Evolutionary conservation across 2,113 vertebrate genomes (phyloP), one percentile per base, ranked within the genome.

Genomic region (Toxotes chatareus): DNA sequence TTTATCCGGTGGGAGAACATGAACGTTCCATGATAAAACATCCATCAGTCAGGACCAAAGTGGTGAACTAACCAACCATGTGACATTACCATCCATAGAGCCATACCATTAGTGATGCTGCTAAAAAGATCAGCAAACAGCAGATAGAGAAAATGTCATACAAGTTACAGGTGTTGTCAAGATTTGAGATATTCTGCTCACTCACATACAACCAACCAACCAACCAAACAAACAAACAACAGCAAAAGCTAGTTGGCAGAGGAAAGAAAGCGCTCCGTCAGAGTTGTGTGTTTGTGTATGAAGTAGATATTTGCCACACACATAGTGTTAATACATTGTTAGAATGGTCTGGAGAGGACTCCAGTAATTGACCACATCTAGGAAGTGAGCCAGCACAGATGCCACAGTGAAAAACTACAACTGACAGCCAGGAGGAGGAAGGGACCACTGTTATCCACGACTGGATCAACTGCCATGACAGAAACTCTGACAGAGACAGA

Each of bases 361-460:
- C 79, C 16, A 74, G 73, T 86, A 79, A 89, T 78, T 86, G 83
- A 86, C 83, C 66, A 80, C 76, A 78, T 85, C 66, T 34, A 90
- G 92, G 91, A 91, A 76, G 67, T 9, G 74, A 86, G 86, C 83
- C 91, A 88, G 84, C 89, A 74, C 90, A 90, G 90, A 92, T 83
- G 88, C 80, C 80, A 81, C 76, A 79, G 62, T 70, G 80, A 88
- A 80, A 85, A 85, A 65, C 62, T 57, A 42, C 67, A 64, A 71
- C 57, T 68, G 77, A 82, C 73, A 81, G 88, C 86, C 80, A 79
- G 73, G 46, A 72, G 59, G 36, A 38, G 14, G 80, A 55, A 38
- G 31, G 23, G 47, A 68, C 27, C 3, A 0, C 62, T 73, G 73
- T 65, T 44, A 78, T 71, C 66, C 65, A 78, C 21, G 44, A 40